Conservation (phyloP, 2,797 vertebrate genomes). For the Steatocranus sp. region DNA sequence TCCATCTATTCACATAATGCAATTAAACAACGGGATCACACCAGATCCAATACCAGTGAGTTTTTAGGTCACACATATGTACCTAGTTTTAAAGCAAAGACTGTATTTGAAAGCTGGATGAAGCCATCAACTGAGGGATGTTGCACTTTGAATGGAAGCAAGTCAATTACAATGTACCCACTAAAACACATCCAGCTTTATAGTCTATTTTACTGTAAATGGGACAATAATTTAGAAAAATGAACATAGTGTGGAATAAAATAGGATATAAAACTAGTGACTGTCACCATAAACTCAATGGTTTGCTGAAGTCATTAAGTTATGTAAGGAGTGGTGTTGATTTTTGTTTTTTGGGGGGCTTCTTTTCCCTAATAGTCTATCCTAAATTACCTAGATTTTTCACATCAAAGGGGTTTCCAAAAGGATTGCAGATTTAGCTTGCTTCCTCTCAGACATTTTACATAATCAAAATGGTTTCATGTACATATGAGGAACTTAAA, state of each 20-base stretch:
- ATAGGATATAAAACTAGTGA: neutral
- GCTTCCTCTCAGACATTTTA: neutral
- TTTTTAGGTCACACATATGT: neutral
- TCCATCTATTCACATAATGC: neutral
- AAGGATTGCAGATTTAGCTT: neutral
- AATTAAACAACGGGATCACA: neutral
- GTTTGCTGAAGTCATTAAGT: neutral
- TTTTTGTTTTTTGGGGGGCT: neutral
- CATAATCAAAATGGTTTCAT: neutral
- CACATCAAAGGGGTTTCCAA: neutral
- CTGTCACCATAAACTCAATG: neutral
- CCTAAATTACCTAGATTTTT: neutral
- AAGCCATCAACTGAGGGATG: neutral
- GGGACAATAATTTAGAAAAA: neutral
- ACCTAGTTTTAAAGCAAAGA: neutral
- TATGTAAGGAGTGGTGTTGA: neutral
- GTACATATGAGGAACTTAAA: neutral
- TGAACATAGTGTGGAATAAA: neutral
- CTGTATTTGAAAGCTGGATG: neutral
- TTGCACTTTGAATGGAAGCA: neutral
- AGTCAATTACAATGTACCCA: neutral
- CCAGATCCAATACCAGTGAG: neutral
- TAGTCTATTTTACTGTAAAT: neutral
- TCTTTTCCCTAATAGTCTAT: accelerated
- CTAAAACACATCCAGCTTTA: accelerated